Evolutionary conservation across 1,140 invertebrate genomes (phyloP), one percentile per base, ranked within the genome.

Genomic region (Polypedilum vanderplanki): DNA sequence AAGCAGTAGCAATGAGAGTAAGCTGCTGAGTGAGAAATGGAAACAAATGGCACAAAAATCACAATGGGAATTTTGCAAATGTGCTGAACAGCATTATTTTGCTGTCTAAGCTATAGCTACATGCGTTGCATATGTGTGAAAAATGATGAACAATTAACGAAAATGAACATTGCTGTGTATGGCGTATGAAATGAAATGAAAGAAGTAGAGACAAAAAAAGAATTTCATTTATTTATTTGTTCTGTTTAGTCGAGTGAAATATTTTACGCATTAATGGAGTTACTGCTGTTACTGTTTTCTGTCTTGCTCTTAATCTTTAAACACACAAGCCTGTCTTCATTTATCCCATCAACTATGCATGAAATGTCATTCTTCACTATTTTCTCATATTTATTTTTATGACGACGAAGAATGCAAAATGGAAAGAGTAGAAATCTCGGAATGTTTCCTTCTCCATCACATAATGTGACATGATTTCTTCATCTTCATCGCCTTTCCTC

Each of bases 391-490:
- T 70, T 70, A 9, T 18, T 70, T 70, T 70, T 20, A 20, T 70
- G 17, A 22, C 65, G 65, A 70, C 8, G n/a, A 70, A 70, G 65
- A 22, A 70, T 70, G 65, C 17, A 70, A 9, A 18, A 70, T 70
- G 65, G 10, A 18, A 70, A 20, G 20, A 22, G 65, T 1, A 57
- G 46, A 17, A 57, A 57, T 15, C 10, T 15, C 10, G 46, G 46
- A 57, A 57, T 15, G 1, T 57, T 17, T 15, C 46, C n/a, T 57
- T 1, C 8, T 9, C 46, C 46, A 33, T 12, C 12, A 70, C 15
- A 70, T 70, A 70, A 70, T 70, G 65, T 70, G 65, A 70, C 65
- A 70, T 70, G 65, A 70, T 70, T 70, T 70, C 20, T 22, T 20
- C 20, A 20, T 70, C 65, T 70, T 70, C 65, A 70, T 20, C 7